These are phyloP conservation scores for Apocheima hispidaria DNA, from an alignment of 2,888 invertebrate genomes.

Conservation along the genomic window DNA sequence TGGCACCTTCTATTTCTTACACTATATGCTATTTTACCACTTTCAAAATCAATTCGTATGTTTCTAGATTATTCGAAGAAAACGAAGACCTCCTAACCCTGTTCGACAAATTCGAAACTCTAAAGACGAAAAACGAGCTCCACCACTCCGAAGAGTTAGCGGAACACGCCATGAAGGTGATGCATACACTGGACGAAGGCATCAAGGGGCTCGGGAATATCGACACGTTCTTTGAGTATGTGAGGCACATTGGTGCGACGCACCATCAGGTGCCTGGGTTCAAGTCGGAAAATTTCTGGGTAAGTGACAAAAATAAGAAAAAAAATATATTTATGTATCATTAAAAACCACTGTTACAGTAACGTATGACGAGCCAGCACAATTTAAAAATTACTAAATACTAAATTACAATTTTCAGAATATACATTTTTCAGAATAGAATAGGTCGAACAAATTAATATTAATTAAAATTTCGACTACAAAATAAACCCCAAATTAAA, in stretches of 20 bases:
- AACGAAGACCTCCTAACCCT: conserved; percentile 91
- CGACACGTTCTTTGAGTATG: conserved; percentile 92
- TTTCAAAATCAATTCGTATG: neutral
- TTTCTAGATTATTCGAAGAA: conserved; percentile 93
- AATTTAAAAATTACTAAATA: too few species aligned
- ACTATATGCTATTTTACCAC: too few species aligned
- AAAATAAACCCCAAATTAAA: too few species aligned
- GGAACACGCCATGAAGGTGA: conserved; percentile 95
- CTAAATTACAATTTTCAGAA: too few species aligned
- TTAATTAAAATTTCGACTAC: too few species aligned
- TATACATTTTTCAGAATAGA: too few species aligned
- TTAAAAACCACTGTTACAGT: too few species aligned
- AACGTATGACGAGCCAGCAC: too few species aligned
- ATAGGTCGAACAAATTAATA: too few species aligned
- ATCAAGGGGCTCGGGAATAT: conserved; percentile 93
- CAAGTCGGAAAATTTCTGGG: conserved; percentile 94
- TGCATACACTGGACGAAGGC: conserved; percentile 95
- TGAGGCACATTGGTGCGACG: conserved; percentile 92
- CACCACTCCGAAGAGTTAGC: conserved; percentile 92
- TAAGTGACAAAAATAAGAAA: conserved; percentile 77
- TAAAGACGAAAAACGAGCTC: conserved; percentile 91
- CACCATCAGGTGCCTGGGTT: conserved; percentile 94
- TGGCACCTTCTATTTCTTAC: too few species aligned
- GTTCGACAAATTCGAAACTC: conserved; percentile 92
- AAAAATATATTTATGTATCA: too few species aligned